Evolutionary conservation across 2,888 invertebrate genomes (phyloP).

Genomic region (Epicampocera succincta): DNA sequence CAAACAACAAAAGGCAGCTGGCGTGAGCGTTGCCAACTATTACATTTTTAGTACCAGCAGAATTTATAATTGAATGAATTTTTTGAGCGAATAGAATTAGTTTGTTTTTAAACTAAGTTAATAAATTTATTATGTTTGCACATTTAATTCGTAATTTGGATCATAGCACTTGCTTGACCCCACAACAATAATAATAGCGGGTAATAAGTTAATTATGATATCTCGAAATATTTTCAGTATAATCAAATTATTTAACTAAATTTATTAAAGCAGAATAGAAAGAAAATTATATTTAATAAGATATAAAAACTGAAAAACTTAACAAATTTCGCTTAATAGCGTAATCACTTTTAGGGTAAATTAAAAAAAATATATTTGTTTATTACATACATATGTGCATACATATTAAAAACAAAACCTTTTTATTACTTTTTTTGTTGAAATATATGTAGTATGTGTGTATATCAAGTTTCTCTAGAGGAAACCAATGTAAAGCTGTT

Average conservation of each 20-base stretch:
- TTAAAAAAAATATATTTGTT: conserved; percentile 46
- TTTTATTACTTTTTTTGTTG: conserved; percentile 13
- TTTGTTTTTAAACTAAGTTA: too few relatives aligned
- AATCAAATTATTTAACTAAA: conserved; percentile 39
- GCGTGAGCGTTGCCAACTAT: too few relatives aligned
- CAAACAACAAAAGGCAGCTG: too few relatives aligned
- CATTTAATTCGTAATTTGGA: too few relatives aligned
- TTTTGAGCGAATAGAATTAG: too few relatives aligned
- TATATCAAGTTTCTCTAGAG: conserved; percentile 59
- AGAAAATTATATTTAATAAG: conserved; percentile 5
- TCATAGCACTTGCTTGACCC: too few relatives aligned
- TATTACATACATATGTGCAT: conserved; percentile 6
- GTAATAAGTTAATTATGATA: neutral
- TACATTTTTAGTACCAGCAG: too few relatives aligned
- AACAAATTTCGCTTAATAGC: conserved; percentile 65
- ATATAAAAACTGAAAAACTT: conserved; percentile 53
- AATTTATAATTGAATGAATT: too few relatives aligned
- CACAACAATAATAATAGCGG: too few relatives aligned
- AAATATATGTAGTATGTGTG: conserved; percentile 6
- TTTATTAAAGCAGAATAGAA: conserved; percentile 9
- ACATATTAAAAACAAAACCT: conserved; percentile 15
- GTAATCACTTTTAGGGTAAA: conserved; percentile 64
- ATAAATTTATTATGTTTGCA: too few relatives aligned
- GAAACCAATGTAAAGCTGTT: conserved; percentile 68
- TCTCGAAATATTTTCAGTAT: neutral